Evolutionary conservation across 2,797 vertebrate species (phyloP), one percentile per base, ranked within the genome.

Genomic region (Molossus molossus): DNA sequence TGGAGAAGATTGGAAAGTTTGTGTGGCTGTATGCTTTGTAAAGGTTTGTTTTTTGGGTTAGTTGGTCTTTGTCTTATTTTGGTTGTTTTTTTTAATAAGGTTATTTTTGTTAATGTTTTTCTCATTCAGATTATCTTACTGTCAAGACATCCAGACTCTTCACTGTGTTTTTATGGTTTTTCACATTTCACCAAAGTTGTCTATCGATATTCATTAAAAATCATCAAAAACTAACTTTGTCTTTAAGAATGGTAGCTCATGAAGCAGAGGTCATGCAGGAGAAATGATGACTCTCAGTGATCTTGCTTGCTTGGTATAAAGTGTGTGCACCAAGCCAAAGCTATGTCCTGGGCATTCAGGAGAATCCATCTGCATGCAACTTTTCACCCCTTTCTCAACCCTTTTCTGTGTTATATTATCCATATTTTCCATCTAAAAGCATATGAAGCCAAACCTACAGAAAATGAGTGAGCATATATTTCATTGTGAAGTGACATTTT

Each of bases 401-500:
- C 55, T 9, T 9, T 29, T 92, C n/a, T n/a, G 29, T n/a, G 29
- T 83, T 90, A 33, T 62, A 45, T 82, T 83, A 72, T 91, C 14
- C 8, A 37, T 95, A 95, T 94, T 89, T 88, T 89, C 73, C 60
- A 0, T 95, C 82, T 90, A 83, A 67, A 79, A 82, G 72, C 45
- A 64, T 91, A n/a, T 82, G 81, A 88, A 92, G 69, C 81, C 89
- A 96, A 87, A 95, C 86, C 73, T 50, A 90, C 90, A 92, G 81
- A 89, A 97, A 96, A 91, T 18, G 23, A 95, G 90, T 70, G 80
- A 67, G 20, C 72, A 14, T 88, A 75, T 97, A 97, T 96, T 96
- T 97, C 81, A 69, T 50, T 93, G 40, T 77, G 45, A 86, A 94
- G 37, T 97, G 93, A 91, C 4, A 95, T 97, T 98, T 97, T 98